Base-by-base conservation (phyloP, 2,888 invertebrate species). In the Clunio marinus region DNA sequence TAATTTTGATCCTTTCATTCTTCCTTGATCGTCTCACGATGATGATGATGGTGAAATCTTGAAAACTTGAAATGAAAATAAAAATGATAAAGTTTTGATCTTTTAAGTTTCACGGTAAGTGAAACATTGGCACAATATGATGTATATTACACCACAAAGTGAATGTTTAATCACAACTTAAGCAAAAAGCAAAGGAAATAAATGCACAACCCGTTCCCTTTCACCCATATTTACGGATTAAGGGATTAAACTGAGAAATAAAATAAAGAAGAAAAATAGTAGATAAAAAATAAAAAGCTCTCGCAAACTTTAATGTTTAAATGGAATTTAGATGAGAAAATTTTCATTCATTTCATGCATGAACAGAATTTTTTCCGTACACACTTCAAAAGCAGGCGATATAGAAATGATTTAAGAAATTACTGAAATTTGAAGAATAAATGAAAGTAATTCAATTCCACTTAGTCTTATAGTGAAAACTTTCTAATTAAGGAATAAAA, bases 81-180 rank as follows among this genome's bases (percentile, higher is more conserved):
- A 17, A 51, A 17, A 17, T 51, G 32, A 32, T 51, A 51, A 51
- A 20, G n/a, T 51, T 41, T 15, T 41, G 10, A 32, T 32, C 7
- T 8, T 32, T 5, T 8, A 8, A 41, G 41, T 41, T 41, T 41
- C 41, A 41, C 41, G 41, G 15, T 17, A 51, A 8, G 51, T 4
- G 10, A 32, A 4, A 8, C 51, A 51, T 17, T 51, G 51, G 17
- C n/a, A 13, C 13, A 51, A 7, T 51, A 51, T 20, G 51, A 51
- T 51, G 51, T 51, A 51, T 51, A 51, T 51, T 51, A 51, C 51
- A 51, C 51, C 51, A 17, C 51, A 51, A 41, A 20, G 22, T 51
- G 22, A 51, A 51, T 51, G 51, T 51, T 51, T 51, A 20, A 2
- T 51, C 51, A 51, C 51, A 51, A 4, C 10, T n/a, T 41, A 10